These are phyloP conservation scores for Amblyopsis hoosieri DNA, from an alignment of 2,797 vertebrate species.

Conservation along the genomic window DNA sequence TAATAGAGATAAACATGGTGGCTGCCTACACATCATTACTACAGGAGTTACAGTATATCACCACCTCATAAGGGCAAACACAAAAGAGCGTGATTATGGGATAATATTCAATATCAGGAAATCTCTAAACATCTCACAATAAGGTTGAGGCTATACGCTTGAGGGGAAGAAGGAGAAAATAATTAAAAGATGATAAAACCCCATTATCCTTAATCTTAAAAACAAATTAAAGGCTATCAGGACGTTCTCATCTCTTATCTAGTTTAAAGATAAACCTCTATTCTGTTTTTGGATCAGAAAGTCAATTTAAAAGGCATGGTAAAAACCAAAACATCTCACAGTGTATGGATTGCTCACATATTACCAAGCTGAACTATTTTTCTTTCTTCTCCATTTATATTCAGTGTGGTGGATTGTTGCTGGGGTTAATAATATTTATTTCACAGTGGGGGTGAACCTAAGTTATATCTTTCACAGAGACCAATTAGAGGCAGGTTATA, in stretches of 20 bases:
- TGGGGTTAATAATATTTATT: constrained; percentile 19
- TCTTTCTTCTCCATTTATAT: constrained; percentile 43
- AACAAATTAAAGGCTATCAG: constrained; percentile 37
- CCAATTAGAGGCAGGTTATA: constrained; percentile 61
- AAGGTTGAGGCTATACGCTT: constrained; percentile 35
- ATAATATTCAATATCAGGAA: constrained; percentile 51
- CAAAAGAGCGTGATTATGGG: constrained; percentile 36
- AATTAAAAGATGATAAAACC: constrained; percentile 58
- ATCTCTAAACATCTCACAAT: constrained; percentile 58
- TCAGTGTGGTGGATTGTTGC: constrained; percentile 26
- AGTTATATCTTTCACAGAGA: constrained; percentile 57
- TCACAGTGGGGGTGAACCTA: constrained; percentile 59
- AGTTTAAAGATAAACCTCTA: constrained; percentile 33
- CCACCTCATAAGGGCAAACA: constrained; percentile 25
- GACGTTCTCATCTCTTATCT: constrained; percentile 41
- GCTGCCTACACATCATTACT: constrained; percentile 28
- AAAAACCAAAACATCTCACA: constrained; percentile 25
- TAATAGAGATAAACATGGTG: constrained; percentile 1
- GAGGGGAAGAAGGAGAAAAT: constrained; percentile 29
- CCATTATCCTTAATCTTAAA: constrained; percentile 44
- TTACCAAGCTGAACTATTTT: constrained; percentile 10
- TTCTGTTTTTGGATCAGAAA: constrained; percentile 47
- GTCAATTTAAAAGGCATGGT: background rate
- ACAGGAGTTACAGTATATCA: constrained; percentile 17
- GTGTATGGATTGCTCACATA: constrained; percentile 27